Percentiles rank a stretch among this genome's conserved stretches.
Evolutionary conservation across 2,888 invertebrate genomes (phyloP).

Genomic region (Cephus pygmeus): DNA sequence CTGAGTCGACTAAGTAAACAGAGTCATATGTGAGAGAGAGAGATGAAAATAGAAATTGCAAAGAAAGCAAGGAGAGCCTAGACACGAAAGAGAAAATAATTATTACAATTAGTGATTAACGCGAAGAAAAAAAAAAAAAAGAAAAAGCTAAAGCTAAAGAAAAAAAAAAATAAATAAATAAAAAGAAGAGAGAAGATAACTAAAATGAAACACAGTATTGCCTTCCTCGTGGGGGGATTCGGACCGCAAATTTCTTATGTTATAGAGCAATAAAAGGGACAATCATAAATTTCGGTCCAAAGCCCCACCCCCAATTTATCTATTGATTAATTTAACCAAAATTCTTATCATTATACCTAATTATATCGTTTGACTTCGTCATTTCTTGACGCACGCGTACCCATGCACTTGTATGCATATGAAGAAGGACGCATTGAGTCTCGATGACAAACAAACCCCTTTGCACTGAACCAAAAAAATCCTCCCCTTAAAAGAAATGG

Average conservation of each 20-base stretch:
- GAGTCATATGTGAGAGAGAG: not conserved
- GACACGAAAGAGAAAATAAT: conserved; percentile 20
- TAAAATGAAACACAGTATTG: conserved; percentile 58
- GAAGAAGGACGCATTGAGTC: not conserved
- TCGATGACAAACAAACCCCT: not conserved
- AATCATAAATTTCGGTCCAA: conserved; percentile 53
- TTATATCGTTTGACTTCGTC: conserved; percentile 7
- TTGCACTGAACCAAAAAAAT: not conserved
- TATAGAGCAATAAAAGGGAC: conserved; percentile 60
- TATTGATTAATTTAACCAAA: conserved; percentile 31
- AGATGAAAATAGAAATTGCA: conserved; percentile 22
- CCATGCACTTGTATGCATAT: not conserved
- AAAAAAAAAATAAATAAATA: conserved; percentile 17
- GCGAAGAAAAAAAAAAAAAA: not conserved
- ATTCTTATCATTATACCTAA: not conserved
- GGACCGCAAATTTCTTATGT: conserved; percentile 52
- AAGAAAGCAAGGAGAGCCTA: conserved; percentile 13
- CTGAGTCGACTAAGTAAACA: not conserved
- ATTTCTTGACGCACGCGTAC: conserved; percentile 10
- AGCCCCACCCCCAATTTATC: conserved; percentile 38
- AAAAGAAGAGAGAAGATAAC: conserved; percentile 14
- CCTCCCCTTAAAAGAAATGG: not conserved
- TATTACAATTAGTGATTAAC: not conserved
- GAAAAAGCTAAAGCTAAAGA: not conserved
- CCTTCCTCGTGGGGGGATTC: conserved; percentile 55